These are phyloP conservation scores for Helicoverpa zea DNA, from an alignment of 1,140 invertebrate species.

Conservation along the genomic window DNA sequence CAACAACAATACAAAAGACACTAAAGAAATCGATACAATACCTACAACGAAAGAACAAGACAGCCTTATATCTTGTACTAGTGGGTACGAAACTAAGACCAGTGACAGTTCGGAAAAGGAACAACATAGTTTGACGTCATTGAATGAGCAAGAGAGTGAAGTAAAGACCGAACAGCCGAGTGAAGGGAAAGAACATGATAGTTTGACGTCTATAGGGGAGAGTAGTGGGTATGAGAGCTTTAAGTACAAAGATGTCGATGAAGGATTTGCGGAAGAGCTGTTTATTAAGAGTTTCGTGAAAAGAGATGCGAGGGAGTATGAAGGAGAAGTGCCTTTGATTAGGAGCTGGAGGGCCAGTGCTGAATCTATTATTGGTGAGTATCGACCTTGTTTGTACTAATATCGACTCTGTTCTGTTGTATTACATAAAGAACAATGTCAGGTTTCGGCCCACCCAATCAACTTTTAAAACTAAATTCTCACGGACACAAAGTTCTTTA, in stretches of 20 bases:
- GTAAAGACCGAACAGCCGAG: conserved; percentile 41
- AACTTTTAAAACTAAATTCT: no score
- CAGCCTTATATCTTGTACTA: conserved; percentile 80
- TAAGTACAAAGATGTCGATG: conserved; percentile 89
- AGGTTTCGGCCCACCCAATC: no score
- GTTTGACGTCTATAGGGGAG: conserved; percentile 91
- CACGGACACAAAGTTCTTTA: no score
- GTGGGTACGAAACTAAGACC: conserved; percentile 79
- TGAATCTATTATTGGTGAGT: conserved; percentile 78
- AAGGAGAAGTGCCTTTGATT: conserved; percentile 64
- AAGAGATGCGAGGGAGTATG: conserved; percentile 56
- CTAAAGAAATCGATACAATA: conserved; percentile 72
- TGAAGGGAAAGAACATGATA: conserved; percentile 81
- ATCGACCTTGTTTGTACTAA: neutral
- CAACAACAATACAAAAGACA: conserved; percentile 80
- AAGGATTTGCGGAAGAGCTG: conserved; percentile 77
- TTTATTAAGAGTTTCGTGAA: conserved; percentile 78
- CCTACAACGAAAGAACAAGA: conserved; percentile 70
- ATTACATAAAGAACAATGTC: no score
- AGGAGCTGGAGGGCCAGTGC: conserved; percentile 75
- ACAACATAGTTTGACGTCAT: conserved; percentile 74
- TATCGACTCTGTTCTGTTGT: no score
- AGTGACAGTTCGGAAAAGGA: conserved; percentile 82
- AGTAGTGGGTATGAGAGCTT: conserved; percentile 95
- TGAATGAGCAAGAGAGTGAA: conserved; percentile 55